Evolutionary conservation across 1,140 invertebrate species (phyloP), one percentile per base, ranked within the genome.

Genomic region (Chionoecetes opilio): DNA sequence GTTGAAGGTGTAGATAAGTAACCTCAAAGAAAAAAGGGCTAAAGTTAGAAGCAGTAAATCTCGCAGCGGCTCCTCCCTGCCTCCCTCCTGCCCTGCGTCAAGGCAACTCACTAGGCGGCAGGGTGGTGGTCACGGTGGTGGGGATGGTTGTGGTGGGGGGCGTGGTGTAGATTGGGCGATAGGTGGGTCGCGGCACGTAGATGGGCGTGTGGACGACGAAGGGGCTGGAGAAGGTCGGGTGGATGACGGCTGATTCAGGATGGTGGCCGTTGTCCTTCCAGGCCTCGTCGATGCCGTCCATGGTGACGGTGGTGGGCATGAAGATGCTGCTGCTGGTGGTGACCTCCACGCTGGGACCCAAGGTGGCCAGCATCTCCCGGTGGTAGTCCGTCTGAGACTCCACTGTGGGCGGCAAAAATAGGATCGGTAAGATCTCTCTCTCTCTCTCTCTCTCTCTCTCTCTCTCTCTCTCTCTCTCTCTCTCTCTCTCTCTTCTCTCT

Each of bases 341-440:
- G 2, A 96, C 89, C 93, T 93, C 93, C 53, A 96, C 96, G 5
- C 89, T 53, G 8, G 96, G 95, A 29, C 94, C 92, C 34, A 94
- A 87, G 1, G 95, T 90, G 38, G 92, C 82, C 87, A 96, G 93
- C 93, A 95, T 96, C 35, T 98, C 98, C 96, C 98, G 98, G 97
- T 99, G 98, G 97, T 98, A 99, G 97, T 99, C 98, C 97, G 98
- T 98, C 97, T 99, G 98, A 8, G 98, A 98, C 97, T 99, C 98
- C 96, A 99, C 98, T 99, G 97, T 63, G 97, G 97, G 95, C 29
- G 35, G 32, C 21, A 75, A 2, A 63, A 75, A 75, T 2, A 8
- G n/a, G 21, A 75, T 17, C 2, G 35, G n/a, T n/a, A 26, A 21
- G 21, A 75, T 5, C 6, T 75, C 63, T 75, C 63, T 75, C 63